Base-by-base conservation (phyloP, 1,140 invertebrate genomes). In the Rhopalosiphum padi region DNA sequence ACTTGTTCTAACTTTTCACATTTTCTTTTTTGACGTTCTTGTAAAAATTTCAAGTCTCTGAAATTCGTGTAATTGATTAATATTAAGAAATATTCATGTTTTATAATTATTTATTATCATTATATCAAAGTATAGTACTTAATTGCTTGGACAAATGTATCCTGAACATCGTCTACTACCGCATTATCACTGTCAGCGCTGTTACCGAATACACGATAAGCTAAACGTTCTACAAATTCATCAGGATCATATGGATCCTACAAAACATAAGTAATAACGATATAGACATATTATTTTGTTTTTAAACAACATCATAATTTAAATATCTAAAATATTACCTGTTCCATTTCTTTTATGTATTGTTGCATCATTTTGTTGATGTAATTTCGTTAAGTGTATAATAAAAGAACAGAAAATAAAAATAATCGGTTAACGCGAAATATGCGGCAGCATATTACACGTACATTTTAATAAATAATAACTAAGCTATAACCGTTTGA, bases 201-300 rank as follows among this genome's bases (percentile, higher is more conserved):
- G 55, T 96, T 97, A 95, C 98, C 98, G 94, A 98, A 98, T 68
- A 98, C 98, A 95, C 98, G 96, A 97, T 99, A 99, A 93, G 99
- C 99, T 94, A 99, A 96, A 93, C 98, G 96, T 95, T 99, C 99
- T 2, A 99, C 98, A 96, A 99, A 99, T 95, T 99, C 99, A 95
- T 98, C 98, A 43, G 98, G 97, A 96, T 99, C 98, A 95, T 99
- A 99, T 1, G 98, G 98, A 95, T 99, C 98, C 98, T 98, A 94
- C 95, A 30, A 68, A 82, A 35, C 30, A 93, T 30, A 25, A 46
- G 22, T 68, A 37, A 30, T 15, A 77, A n/a, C 60, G 30, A 60
- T 30, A 60, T 4, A 77, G 18, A 60, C 9, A n/a, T 23, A n/a
- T 18, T 77, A 18, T 18, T n/a, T 35, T 18, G 0, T 18, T 18